phyloP scores from a whole-genome alignment of 2,888 invertebrate genomes.

The Serrognathus titanus region DNA sequence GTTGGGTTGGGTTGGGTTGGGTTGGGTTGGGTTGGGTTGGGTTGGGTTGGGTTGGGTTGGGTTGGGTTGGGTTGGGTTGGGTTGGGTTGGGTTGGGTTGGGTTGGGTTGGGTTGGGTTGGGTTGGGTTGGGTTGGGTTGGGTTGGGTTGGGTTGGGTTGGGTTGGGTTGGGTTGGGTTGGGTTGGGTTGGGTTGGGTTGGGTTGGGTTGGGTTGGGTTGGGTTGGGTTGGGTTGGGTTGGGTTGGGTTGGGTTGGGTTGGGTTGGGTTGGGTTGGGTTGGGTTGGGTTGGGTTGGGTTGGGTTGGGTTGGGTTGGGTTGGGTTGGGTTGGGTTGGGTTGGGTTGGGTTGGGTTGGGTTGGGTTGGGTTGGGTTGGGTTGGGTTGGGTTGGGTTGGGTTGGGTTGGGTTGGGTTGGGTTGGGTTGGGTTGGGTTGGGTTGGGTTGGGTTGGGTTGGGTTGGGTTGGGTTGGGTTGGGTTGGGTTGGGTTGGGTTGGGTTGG shows the following conservation, averaged over 20 bases:
- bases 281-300: slow-evolving; percentile 18
- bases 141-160: slow-evolving; percentile 2
- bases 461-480: slow-evolving; percentile 18
- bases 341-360: slow-evolving; percentile 10
- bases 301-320: slow-evolving; percentile 9
- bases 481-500: slow-evolving; percentile 18
- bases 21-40: neutral
- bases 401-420: slow-evolving; percentile 17
- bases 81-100: slow-evolving; percentile 2
- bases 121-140: neutral
- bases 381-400: slow-evolving; percentile 18
- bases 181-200: slow-evolving; percentile 7
- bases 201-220: neutral
- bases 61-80: slow-evolving; percentile 1
- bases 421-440: slow-evolving; percentile 17
- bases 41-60: neutral
- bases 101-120: slow-evolving; percentile 1
- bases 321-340: slow-evolving; percentile 11
- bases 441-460: slow-evolving; percentile 19
- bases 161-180: slow-evolving; percentile 7
- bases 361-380: slow-evolving; percentile 17
- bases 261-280: neutral
- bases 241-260: slow-evolving; percentile 9
- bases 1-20: neutral
- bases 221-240: slow-evolving; percentile 8